Conservation (phyloP, 2,797 vertebrate species). For the Cottoperca gobio region DNA sequence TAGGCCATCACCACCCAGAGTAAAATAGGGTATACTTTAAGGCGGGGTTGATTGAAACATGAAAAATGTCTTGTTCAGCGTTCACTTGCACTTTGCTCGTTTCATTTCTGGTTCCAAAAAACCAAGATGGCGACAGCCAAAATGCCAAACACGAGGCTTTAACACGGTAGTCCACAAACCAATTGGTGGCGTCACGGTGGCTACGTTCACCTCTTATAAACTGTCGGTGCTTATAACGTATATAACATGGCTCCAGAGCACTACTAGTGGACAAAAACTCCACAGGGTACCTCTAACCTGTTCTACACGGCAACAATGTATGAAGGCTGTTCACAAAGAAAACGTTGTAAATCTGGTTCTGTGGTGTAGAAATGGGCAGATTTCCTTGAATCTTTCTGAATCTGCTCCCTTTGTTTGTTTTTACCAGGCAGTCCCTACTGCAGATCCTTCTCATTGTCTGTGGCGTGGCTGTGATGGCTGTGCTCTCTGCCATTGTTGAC, state of each 20-base stretch:
- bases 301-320: background rate
- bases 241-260: background rate
- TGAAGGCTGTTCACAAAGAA: background rate
- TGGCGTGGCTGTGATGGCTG: conserved; percentile 92
- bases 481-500: conserved; percentile 88
- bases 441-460: conserved; percentile 92
- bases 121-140: too few relatives aligned
- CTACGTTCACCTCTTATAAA: too few relatives aligned
- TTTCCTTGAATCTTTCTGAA: conserved; percentile 58
- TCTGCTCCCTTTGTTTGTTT: background rate
- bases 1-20: too few relatives aligned
- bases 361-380: conserved; percentile 2
- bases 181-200: too few relatives aligned
- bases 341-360: background rate
- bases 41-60: too few relatives aligned
- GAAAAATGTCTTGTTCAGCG: too few relatives aligned
- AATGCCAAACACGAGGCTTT: too few relatives aligned
- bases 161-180: too few relatives aligned
- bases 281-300: background rate
- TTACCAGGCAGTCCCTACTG: conserved; percentile 89
- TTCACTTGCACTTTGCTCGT: too few relatives aligned
- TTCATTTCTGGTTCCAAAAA: too few relatives aligned
- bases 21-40: too few relatives aligned
- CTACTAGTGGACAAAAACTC: background rate
- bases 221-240: too few relatives aligned